These are phyloP conservation scores for Abrostola triplasia DNA, from an alignment of 2,888 invertebrate genomes.

Conservation along the genomic window DNA sequence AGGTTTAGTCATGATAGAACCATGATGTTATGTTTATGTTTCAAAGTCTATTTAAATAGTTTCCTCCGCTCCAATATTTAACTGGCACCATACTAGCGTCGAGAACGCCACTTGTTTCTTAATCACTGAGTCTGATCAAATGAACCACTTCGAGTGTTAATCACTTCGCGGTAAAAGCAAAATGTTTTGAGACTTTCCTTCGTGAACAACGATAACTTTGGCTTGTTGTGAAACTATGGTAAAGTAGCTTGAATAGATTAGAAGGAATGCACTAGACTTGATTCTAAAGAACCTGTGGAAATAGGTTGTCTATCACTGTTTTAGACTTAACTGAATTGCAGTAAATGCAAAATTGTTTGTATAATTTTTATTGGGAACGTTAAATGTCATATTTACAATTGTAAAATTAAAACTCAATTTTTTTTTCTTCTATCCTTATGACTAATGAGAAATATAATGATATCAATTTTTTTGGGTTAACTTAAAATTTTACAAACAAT, in stretches of 20 bases:
- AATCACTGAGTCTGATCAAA: conserved; percentile 65
- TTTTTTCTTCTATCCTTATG: too few species aligned
- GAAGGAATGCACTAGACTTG: background rate
- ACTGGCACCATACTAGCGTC: conserved; percentile 19
- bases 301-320: background rate
- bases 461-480: too few species aligned
- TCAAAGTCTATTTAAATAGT: conserved; percentile 13
- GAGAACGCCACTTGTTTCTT: conserved; percentile 45
- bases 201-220: conserved; percentile 19
- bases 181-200: conserved; percentile 53
- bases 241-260: conserved; percentile 23
- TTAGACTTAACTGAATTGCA: background rate
- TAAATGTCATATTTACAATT: too few species aligned
- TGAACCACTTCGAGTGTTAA: conserved; percentile 74
- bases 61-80: conserved; percentile 23
- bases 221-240: conserved; percentile 37
- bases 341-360: too few species aligned
- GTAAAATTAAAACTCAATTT: too few species aligned
- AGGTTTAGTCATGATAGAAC: too few species aligned
- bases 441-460: too few species aligned
- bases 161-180: conserved; percentile 65
- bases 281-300: background rate
- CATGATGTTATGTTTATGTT: too few species aligned
- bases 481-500: too few species aligned
- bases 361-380: too few species aligned